Percentiles rank a stretch among this genome's conserved stretches.
Conservation (phyloP, 92 coral and sea anemone genomes). For the Blastomussa wellsi region DNA sequence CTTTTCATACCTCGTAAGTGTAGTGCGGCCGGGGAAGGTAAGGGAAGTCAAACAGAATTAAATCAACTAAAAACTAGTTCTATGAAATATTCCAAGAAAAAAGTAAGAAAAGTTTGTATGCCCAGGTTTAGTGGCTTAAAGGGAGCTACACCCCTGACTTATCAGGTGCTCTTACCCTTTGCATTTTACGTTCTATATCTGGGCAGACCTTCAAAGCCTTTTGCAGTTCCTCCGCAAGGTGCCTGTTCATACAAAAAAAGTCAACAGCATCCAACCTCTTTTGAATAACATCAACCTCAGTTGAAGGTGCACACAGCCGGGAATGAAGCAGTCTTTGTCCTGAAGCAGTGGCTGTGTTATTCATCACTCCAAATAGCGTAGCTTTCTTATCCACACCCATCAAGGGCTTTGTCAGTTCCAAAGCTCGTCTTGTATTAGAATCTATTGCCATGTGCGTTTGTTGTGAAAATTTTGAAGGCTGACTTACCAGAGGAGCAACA, state of each 20-base stretch:
- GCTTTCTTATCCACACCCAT: conserved; percentile 78
- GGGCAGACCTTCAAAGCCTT: conserved; percentile 70
- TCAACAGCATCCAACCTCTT: conserved; percentile 69
- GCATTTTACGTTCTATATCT: conserved; percentile 79
- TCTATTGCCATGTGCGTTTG: conserved; percentile 89
- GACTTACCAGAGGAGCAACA: conserved; percentile 68
- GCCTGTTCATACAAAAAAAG: conserved; percentile 65
- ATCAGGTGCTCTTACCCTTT: conserved; percentile 71
- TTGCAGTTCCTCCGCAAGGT: conserved; percentile 70
- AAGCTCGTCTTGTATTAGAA: conserved; percentile 70
- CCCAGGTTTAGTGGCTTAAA: no score
- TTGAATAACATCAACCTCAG: conserved; percentile 49
- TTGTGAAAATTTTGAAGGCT: conserved; percentile 70
- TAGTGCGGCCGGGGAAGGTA: no score
- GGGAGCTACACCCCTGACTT: no score
- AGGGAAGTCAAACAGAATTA: no score
- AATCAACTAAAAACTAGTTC: no score
- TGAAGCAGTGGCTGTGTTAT: conserved; percentile 72
- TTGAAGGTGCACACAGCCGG: conserved; percentile 81
- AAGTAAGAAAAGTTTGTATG: no score
- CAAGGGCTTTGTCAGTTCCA: conserved; percentile 78
- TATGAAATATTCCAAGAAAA: no score
- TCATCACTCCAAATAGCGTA: conserved; percentile 80
- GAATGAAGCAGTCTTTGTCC: conserved; percentile 74
- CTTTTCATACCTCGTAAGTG: no score